Evolutionary conservation across 2,113 vertebrate species (phyloP).

Genomic region (Siniperca knerii): DNA sequence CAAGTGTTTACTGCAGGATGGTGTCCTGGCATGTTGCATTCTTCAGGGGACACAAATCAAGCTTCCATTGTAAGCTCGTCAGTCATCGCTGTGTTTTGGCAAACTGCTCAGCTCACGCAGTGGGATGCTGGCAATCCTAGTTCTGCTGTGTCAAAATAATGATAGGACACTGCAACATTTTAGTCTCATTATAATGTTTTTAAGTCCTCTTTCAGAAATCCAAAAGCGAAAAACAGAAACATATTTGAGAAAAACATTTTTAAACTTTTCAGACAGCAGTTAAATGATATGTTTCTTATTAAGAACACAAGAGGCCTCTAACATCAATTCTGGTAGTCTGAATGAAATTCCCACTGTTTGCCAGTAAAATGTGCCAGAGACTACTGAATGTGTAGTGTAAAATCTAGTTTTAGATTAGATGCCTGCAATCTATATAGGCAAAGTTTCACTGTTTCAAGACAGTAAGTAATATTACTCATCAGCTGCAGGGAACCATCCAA

Average conservation of each 20-base stretch:
- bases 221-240: neutral
- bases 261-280: neutral
- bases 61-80: constrained; percentile 70
- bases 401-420: neutral
- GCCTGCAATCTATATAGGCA: neutral
- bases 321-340: too few species aligned
- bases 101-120: constrained; percentile 53
- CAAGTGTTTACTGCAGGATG: constrained; percentile 64
- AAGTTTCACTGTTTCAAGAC: neutral
- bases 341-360: neutral
- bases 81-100: constrained; percentile 72
- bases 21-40: constrained; percentile 66
- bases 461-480: constrained; percentile 18
- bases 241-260: neutral
- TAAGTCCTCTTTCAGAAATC: neutral
- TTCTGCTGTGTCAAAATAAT: constrained; percentile 66
- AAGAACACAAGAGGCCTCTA: too few species aligned
- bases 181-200: constrained; percentile 41
- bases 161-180: constrained; percentile 60
- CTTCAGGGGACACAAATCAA: constrained; percentile 75
- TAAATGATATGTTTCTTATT: neutral
- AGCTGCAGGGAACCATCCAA: neutral
- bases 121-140: constrained; percentile 56
- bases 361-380: neutral
- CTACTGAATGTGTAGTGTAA: neutral